Evolutionary conservation across 2,113 vertebrate species (phyloP).

Genomic region (Cephalopholis sonnerati): DNA sequence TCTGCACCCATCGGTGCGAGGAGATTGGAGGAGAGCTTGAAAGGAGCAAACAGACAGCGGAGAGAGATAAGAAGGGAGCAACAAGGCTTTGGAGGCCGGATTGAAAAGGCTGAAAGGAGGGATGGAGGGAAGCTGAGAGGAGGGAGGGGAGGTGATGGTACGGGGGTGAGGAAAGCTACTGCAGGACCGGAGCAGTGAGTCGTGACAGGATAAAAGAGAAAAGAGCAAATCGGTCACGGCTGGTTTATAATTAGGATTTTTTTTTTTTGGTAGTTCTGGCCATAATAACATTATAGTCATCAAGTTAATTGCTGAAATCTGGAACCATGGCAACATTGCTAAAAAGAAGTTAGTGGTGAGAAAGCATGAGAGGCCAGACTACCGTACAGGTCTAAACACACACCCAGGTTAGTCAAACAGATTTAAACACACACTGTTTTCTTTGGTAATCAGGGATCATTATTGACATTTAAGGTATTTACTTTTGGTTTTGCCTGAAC

Average conservation of each 20-base stretch:
- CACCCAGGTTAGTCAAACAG: background rate
- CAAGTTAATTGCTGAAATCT: background rate
- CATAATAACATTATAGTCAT: background rate
- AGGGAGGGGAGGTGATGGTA: background rate
- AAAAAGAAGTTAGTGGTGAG: background rate
- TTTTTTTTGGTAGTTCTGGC: background rate
- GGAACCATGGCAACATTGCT: background rate
- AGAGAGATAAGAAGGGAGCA: slow-evolving; percentile 49
- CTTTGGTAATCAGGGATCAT: too few relatives aligned
- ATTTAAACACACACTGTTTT: too few relatives aligned
- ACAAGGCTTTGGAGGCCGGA: slow-evolving; percentile 29
- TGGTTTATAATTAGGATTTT: background rate
- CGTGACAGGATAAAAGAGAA: background rate
- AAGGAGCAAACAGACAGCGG: slow-evolving; percentile 55
- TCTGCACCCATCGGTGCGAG: slow-evolving; percentile 28
- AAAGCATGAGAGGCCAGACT: background rate
- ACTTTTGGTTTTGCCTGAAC: too few relatives aligned
- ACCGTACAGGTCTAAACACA: background rate
- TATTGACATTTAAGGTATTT: too few relatives aligned
- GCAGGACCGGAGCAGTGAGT: background rate
- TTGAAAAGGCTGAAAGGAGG: slow-evolving; percentile 34
- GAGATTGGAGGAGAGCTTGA: slow-evolving; percentile 48
- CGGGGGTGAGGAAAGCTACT: background rate
- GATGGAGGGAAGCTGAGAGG: background rate
- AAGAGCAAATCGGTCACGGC: background rate